Base-by-base conservation (phyloP, 2,113 vertebrate genomes). In the Tetrax tetrax region DNA sequence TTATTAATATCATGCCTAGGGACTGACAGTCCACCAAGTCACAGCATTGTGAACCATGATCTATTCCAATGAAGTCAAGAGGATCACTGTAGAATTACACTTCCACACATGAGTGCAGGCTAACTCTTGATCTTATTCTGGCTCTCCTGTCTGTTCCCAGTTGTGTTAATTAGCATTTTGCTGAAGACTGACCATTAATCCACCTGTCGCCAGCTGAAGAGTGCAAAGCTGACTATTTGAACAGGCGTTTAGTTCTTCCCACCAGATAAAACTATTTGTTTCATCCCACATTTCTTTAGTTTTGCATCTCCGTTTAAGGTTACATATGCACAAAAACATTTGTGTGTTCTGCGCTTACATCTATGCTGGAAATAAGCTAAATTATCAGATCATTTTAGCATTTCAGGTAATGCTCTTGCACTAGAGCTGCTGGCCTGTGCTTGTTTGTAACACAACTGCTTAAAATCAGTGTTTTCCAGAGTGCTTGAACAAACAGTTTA, bases 301-400 rank as follows among this genome's bases (percentile, higher is more conserved):
- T 92, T 74, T 84, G 43, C 19, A 47, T 82, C 53, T 79, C 37
- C 1, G 1, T 54, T 86, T 65, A 19, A 76, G 28, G 38, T 60
- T 68, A 84, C 23, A 13, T 12, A 38, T 8, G 12, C n/a, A 38
- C 21, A 75, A 75, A 83, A 81, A 4, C 23, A 4, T 37, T 10
- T 4, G 0, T 5, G 14, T 33, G 28, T 68, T 16, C 69, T 51
- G n/a, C 1, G 0, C 27, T 84, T 54, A 53, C 4, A 76, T 45
- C 13, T 82, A 6, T 2, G 0, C 48, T 33, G 17, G 28, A 82
- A 87, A n/a, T 47, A 75, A 92, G 10, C 51, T 47, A 72, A 85
- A 65, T 77, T 24, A 19, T 70, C 20, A 28, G 35, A 47, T 29
- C 4, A 69, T 74, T 94, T 87, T 57, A 91, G 33, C 23, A 75